phyloP scores from a whole-genome alignment of 2,888 invertebrate species.

The Andrena trimmerana region DNA sequence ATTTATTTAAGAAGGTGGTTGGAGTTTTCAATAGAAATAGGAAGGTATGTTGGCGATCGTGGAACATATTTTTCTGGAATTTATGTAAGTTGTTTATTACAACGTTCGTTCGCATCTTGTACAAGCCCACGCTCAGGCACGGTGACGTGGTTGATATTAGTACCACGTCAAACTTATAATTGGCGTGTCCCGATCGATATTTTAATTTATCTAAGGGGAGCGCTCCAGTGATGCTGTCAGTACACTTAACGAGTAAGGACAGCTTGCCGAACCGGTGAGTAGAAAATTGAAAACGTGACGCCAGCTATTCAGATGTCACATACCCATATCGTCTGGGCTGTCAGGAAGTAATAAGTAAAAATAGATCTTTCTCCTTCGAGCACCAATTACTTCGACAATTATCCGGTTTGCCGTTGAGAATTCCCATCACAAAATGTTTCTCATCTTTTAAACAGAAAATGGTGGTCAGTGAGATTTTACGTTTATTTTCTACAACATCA shows the following conservation, averaged over 20 bases:
- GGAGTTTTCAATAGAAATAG: neutral
- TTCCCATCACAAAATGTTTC: slow-evolving; percentile 12
- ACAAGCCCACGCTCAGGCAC: slow-evolving; percentile 49
- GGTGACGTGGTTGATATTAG: slow-evolving; percentile 77
- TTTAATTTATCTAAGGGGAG: slow-evolving; percentile 83
- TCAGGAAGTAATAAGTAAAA: slow-evolving; percentile 80
- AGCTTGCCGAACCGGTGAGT: slow-evolving; percentile 79
- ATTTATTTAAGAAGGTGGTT: neutral
- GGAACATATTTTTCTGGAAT: neutral
- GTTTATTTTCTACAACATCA: neutral
- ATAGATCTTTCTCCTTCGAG: slow-evolving; percentile 71
- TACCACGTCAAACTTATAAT: slow-evolving; percentile 82
- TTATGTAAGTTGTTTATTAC: slow-evolving; percentile 53
- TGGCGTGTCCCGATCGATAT: slow-evolving; percentile 83
- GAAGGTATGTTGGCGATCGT: neutral
- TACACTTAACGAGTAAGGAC: slow-evolving; percentile 82
- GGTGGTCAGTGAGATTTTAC: neutral
- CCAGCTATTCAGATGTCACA: slow-evolving; percentile 81
- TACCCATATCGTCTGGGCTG: slow-evolving; percentile 67
- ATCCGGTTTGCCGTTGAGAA: slow-evolving; percentile 62
- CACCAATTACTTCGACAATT: slow-evolving; percentile 79
- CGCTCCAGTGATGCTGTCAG: slow-evolving; percentile 80
- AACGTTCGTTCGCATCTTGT: slow-evolving; percentile 35
- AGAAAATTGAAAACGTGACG: slow-evolving; percentile 83
- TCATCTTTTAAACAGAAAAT: neutral